A percentile compares a stretch with the other conserved stretches of the same genome.
phyloP scores from a whole-genome alignment of 2,113 vertebrate genomes.

The Polypterus senegalus region DNA sequence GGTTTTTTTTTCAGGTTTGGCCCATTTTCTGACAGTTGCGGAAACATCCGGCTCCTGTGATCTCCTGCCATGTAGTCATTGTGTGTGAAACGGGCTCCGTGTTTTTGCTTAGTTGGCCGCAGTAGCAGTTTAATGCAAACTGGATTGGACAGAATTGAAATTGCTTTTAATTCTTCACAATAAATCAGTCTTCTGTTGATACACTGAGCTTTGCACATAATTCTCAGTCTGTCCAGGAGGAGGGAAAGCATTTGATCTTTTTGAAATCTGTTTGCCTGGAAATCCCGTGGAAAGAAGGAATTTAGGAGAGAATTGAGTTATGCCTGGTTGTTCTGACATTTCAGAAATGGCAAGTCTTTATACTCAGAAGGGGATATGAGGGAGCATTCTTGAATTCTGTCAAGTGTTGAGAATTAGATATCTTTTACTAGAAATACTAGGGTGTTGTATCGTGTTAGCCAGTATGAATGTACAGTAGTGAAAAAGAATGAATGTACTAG shows the following conservation, averaged over 20 bases:
- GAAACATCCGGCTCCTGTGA: neutral
- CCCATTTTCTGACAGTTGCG: neutral
- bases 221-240: neutral
- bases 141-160: neutral
- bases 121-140: no score
- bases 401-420: neutral
- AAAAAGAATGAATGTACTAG: no score
- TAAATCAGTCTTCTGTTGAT: neutral
- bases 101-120: no score
- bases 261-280: neutral
- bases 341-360: no score
- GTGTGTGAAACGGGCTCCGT: neutral
- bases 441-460: neutral
- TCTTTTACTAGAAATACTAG: neutral
- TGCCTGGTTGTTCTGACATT: no score
- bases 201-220: neutral
- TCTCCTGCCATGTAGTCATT: neutral
- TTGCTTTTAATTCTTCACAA: neutral
- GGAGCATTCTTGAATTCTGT: neutral
- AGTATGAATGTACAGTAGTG: no score
- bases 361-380: neutral
- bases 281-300: neutral
- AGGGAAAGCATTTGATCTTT: neutral
- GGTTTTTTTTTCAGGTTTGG: neutral
- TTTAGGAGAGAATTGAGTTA: no score